Conservation (phyloP, 2,113 vertebrate species). For the Nicator chloris region DNA sequence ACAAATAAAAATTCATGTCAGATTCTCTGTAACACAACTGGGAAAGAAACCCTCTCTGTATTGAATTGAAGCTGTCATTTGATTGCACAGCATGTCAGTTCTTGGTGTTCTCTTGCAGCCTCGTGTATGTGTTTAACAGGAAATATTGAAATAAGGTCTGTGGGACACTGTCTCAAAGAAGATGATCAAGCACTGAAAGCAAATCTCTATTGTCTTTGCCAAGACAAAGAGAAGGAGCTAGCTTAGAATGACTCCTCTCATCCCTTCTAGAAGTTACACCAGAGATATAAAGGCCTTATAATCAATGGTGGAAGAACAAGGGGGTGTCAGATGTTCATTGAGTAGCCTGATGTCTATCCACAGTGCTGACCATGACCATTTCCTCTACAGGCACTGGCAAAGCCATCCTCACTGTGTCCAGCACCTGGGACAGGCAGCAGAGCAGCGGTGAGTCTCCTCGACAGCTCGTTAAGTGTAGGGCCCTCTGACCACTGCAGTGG, state of each 20-base stretch:
- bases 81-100: not conserved
- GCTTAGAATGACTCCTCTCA: not conserved
- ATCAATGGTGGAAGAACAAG: not conserved
- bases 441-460: not conserved
- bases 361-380: not conserved
- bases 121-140: not conserved
- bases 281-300: not conserved
- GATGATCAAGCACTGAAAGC: not conserved
- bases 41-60: not conserved
- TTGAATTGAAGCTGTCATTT: not conserved
- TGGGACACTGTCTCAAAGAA: not conserved
- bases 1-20: not conserved
- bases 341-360: not conserved
- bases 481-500: not conserved
- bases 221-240: not conserved
- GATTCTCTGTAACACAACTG: not conserved
- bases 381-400: not conserved
- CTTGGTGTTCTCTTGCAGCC: not conserved
- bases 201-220: not conserved
- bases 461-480: fast-evolving
- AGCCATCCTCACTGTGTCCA: not conserved
- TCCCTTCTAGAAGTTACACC: not conserved
- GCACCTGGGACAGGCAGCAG: not conserved
- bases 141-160: not conserved
- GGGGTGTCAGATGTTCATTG: fast-evolving